Percentiles rank a stretch among this genome's conserved stretches.
Evolutionary conservation across 2,113 vertebrate species (phyloP).

Genomic region (Archocentrus centrarchus): DNA sequence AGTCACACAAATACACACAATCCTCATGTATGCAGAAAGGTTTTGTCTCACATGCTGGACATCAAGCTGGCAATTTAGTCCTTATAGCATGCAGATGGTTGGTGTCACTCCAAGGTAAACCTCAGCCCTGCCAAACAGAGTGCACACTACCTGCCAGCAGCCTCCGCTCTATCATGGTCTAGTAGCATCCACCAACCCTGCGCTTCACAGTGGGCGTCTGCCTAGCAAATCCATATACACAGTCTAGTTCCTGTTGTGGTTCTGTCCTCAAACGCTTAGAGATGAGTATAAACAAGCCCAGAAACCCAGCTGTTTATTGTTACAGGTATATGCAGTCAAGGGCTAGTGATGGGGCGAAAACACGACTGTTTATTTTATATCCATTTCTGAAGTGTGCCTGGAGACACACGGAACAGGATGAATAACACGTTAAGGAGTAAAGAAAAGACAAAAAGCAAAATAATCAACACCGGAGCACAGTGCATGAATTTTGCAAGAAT

Average conservation of each 20-base stretch:
- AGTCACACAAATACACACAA: conserved; percentile 51
- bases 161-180: conserved; percentile 74
- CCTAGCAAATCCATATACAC: conserved; percentile 61
- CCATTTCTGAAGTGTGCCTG: conserved; percentile 72
- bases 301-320: conserved; percentile 75
- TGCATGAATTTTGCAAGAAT: conserved; percentile 49
- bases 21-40: conserved; percentile 48
- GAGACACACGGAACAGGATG: conserved; percentile 77
- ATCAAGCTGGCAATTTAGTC: conserved; percentile 67
- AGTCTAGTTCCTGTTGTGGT: conserved; percentile 76
- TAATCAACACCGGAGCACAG: conserved; percentile 72
- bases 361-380: conserved; percentile 75
- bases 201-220: conserved; percentile 58
- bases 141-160: conserved; percentile 67
- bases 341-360: conserved; percentile 55
- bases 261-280: conserved; percentile 60
- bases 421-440: conserved; percentile 78
- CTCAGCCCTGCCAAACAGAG: conserved; percentile 60
- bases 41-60: conserved; percentile 69
- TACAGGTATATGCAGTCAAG: conserved; percentile 71
- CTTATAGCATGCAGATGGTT: conserved; percentile 76
- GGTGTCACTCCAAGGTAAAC: conserved; percentile 77
- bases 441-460: conserved; percentile 77
- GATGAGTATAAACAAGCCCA: conserved; percentile 76
- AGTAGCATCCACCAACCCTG: conserved; percentile 65